Conservation (phyloP, 1,140 invertebrate genomes). For the Neodiprion fabricii region DNA sequence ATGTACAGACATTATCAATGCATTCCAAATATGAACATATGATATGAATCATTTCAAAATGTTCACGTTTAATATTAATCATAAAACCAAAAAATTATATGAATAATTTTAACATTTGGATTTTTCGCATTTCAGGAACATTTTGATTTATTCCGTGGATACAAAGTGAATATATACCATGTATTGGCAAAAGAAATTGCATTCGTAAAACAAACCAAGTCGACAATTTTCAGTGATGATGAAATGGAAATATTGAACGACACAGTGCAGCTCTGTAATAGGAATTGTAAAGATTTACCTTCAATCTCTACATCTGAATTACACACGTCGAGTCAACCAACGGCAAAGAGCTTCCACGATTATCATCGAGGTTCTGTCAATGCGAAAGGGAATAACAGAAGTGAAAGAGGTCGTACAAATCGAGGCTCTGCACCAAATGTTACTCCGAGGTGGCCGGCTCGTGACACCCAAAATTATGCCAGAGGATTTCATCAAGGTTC, state of each 20-base stretch:
- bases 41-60: too few species aligned
- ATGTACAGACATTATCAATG: neutral
- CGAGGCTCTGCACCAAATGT: neutral
- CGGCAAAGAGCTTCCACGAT: neutral
- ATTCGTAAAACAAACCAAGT: neutral
- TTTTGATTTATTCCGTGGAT: neutral
- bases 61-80: too few species aligned
- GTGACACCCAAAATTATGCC: neutral
- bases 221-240: neutral
- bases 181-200: neutral
- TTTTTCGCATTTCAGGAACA: neutral
- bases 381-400: neutral
- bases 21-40: neutral
- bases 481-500: too few species aligned
- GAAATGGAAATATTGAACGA: neutral
- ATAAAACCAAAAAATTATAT: neutral
- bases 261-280: neutral
- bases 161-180: neutral
- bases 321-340: neutral
- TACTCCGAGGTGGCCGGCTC: neutral
- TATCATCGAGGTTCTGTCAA: neutral
- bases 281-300: neutral
- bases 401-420: neutral
- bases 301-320: neutral
- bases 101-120: neutral